phyloP scores from a whole-genome alignment of 1,140 invertebrate species.

The Drosophila seguyi region DNA sequence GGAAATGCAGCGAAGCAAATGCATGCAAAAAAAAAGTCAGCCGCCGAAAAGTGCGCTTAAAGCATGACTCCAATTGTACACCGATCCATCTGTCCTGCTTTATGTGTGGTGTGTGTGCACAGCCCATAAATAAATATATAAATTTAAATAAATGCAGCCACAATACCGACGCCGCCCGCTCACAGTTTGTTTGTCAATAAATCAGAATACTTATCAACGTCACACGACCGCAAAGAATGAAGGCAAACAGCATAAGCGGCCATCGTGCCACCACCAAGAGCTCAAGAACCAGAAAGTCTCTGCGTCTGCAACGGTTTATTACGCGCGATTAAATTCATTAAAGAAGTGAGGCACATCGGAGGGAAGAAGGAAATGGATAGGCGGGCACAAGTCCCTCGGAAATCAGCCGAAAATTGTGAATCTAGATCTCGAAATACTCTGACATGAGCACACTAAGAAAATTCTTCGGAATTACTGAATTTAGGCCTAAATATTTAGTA shows the following conservation, averaged over 20 bases:
- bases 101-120: conserved; percentile 1
- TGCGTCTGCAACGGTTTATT: conserved; percentile 63
- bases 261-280: neutral
- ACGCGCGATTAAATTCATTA: conserved; percentile 79
- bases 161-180: conserved; percentile 14
- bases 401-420: neutral
- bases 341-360: conserved; percentile 55
- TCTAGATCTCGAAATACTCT: neutral
- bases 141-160: conserved; percentile 75
- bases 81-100: conserved; percentile 32
- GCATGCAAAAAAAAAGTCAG: conserved; percentile 44
- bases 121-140: conserved; percentile 77
- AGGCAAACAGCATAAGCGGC: conserved; percentile 71
- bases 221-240: conserved; percentile 72
- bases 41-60: conserved; percentile 60
- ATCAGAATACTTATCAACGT: conserved; percentile 82
- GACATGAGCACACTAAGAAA: neutral
- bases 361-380: conserved; percentile 44
- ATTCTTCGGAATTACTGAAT: neutral
- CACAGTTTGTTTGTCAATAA: conserved; percentile 79
- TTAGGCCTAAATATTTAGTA: neutral
- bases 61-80: conserved; percentile 28
- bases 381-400: neutral
- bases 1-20: conserved; percentile 68
- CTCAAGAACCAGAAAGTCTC: conserved; percentile 15